phyloP scores from a whole-genome alignment of 2,113 vertebrate genomes.

The Prolemur simus region DNA sequence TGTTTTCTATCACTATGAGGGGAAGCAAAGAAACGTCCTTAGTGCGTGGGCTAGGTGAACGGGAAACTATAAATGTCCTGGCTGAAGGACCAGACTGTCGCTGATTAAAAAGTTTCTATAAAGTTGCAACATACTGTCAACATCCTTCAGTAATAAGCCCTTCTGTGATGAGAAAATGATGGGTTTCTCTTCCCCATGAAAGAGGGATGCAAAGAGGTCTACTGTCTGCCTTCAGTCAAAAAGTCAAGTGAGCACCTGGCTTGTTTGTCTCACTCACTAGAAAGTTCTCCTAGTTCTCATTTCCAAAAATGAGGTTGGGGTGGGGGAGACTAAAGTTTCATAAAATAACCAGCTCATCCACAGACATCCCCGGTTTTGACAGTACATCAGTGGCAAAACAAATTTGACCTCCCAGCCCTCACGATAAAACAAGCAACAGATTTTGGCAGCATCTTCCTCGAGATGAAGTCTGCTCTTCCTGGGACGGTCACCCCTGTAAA shows the following conservation, averaged over 20 bases:
- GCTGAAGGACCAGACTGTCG: neutral
- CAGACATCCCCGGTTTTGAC: conserved; percentile 23
- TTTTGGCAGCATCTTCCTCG: conserved; percentile 74
- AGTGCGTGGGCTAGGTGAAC: conserved; percentile 56
- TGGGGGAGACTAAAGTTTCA: neutral
- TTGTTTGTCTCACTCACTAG: neutral
- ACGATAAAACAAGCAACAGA: conserved; percentile 75
- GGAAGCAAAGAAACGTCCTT: conserved; percentile 70
- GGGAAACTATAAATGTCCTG: conserved; percentile 22
- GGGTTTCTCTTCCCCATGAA: neutral
- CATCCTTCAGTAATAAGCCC: conserved; percentile 30
- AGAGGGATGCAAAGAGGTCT: conserved; percentile 22
- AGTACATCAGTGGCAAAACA: conserved; percentile 69
- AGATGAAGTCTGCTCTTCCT: conserved; percentile 61
- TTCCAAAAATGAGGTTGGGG: neutral
- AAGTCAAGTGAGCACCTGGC: conserved; percentile 3
- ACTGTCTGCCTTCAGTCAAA: conserved; percentile 28
- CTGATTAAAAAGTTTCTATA: conserved; percentile 73
- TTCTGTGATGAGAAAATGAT: conserved; percentile 15
- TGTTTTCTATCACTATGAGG: conserved; percentile 71
- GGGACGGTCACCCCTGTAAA: conserved; percentile 58
- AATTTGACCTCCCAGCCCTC: conserved; percentile 71
- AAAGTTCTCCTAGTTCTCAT: neutral
- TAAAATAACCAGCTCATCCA: conserved; percentile 66
- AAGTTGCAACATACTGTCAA: neutral